phyloP scores from a whole-genome alignment of 2,797 vertebrate genomes.

The Microcaecilia unicolor region DNA sequence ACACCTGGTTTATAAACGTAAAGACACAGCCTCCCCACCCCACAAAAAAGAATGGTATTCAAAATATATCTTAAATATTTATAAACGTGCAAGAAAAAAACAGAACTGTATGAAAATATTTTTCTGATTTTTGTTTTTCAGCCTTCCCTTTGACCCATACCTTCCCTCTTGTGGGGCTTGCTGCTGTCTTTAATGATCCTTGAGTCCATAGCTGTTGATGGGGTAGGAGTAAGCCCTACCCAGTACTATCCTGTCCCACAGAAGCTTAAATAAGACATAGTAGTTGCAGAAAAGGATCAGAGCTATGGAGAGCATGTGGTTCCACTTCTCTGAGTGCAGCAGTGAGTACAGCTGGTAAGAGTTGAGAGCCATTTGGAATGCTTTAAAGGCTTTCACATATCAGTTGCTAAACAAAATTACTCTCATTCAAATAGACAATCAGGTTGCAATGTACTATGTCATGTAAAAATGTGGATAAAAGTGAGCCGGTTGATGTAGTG shows the following conservation, averaged over 20 bases:
- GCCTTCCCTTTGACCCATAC: conserved; percentile 15
- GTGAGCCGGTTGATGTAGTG: too few species aligned
- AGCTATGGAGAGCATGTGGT: conserved; percentile 94
- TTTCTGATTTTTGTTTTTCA: conserved; percentile 62
- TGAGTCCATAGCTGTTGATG: conserved; percentile 71
- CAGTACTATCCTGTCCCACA: conserved; percentile 92
- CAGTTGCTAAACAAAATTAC: too few species aligned
- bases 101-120: conserved; percentile 97
- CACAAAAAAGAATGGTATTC: conserved; percentile 84
- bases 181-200: conserved; percentile 68
- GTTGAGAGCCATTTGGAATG: too few species aligned
- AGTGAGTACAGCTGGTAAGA: conserved; percentile 98
- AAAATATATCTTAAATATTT: conserved; percentile 99
- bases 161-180: not conserved
- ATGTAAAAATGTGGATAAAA: too few species aligned
- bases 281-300: conserved; percentile 98
- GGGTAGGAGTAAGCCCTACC: conserved; percentile 92
- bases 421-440: too few species aligned
- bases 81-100: conserved; percentile 98
- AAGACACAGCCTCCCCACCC: conserved; percentile 46
- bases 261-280: conserved; percentile 95
- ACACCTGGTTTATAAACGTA: conserved; percentile 50
- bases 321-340: conserved; percentile 95
- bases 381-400: too few species aligned
- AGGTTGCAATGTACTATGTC: too few species aligned